Base-by-base conservation (phyloP, 2,113 vertebrate species). In the Phyllostomus discolor region DNA sequence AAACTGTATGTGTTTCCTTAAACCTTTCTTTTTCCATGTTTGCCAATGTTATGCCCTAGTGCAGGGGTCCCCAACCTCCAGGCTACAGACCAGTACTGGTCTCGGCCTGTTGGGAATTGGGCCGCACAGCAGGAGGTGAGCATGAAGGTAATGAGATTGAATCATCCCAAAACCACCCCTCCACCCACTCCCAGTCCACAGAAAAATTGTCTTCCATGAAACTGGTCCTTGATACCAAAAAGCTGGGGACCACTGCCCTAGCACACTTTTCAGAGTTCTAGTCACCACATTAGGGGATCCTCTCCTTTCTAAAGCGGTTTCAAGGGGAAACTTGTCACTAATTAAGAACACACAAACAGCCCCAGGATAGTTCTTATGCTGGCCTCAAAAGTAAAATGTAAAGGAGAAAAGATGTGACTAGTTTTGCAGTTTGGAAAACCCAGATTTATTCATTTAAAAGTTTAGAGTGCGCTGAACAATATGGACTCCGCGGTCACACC, bases 251-350 rank as follows among this genome's bases (percentile, higher is more conserved):
- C 22, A 26, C 24, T 59, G 10, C 35, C 72, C 59, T 48, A 70
- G 82, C 54, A 91, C 88, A 72, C 83, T 82, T 86, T 64, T 89
- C 78, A 72, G 82, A 16, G 67, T 93, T 86, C 67, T 76, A 46
- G 67, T 94, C 91, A 91, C 48, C 79, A 80, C 66, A 19, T 66
- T 41, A 79, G 83, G 79, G 86, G 79, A 26, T 89, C 35, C 10
- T 57, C 72, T 57, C 22, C 17, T 33, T 82, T 95, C 97, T 95
- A 38, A 94, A 91, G 81, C 92, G 70, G 76, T 96, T 96, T 94
- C 38, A 41, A 17, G 67, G 91, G 92, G 57, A 66, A 89, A 90
- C 78, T 75, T 91, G 67, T 91, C 92, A 73, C 35, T 93, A 12
- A 19, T 79, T 22, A 59, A 43, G 67, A 93, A 52, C 43, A 93